phyloP scores from a whole-genome alignment of 2,888 invertebrate species.

The Cylloceria caligata region DNA sequence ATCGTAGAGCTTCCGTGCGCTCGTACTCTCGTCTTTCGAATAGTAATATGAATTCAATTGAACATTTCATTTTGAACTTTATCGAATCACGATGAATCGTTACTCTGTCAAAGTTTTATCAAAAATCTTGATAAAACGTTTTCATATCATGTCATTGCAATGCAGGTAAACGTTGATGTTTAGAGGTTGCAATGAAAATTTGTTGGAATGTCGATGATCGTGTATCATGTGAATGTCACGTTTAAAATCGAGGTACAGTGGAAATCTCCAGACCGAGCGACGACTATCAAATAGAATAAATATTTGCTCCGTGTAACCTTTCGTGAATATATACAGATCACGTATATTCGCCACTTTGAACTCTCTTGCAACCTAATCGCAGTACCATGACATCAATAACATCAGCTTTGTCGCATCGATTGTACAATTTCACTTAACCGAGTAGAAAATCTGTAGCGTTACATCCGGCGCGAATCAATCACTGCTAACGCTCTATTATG shows the following conservation, averaged over 20 bases:
- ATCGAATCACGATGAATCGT: background rate
- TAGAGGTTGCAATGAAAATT: background rate
- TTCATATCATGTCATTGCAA: background rate
- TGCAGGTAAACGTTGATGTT: background rate
- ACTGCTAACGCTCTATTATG: too few relatives aligned
- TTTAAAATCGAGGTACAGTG: background rate
- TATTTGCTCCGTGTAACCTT: background rate
- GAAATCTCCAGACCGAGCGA: background rate
- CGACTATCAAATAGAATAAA: slow-evolving; percentile 9
- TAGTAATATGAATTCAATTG: background rate
- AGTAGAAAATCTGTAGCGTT: too few relatives aligned
- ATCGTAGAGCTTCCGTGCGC: background rate
- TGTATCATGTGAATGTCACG: too few relatives aligned
- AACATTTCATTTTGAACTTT: background rate
- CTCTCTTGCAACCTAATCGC: background rate
- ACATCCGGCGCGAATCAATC: too few relatives aligned
- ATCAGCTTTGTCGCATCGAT: background rate
- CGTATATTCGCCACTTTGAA: background rate
- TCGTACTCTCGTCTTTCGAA: background rate
- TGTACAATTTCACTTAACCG: background rate
- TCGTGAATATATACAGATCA: background rate
- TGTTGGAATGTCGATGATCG: slow-evolving; percentile 7
- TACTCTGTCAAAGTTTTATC: background rate
- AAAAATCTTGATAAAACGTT: background rate
- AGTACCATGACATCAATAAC: background rate